phyloP scores from a whole-genome alignment of 1,140 invertebrate genomes.

The Globodera ellingtonae region DNA sequence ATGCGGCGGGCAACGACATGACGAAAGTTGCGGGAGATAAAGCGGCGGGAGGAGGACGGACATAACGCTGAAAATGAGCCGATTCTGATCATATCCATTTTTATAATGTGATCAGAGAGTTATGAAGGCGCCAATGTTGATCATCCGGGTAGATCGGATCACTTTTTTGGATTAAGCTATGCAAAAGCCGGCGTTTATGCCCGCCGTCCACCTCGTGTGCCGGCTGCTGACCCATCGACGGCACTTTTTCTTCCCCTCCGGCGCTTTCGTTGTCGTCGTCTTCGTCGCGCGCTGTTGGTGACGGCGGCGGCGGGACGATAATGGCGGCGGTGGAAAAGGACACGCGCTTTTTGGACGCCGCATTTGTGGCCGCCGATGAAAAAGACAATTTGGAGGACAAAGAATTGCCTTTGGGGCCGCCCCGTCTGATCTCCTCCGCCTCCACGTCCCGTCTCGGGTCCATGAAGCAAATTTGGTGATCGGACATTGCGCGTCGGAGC shows the following conservation, averaged over 20 bases:
- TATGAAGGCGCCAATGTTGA: no score
- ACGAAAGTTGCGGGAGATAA: not conserved
- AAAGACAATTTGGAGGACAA: not conserved
- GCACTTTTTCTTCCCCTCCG: not conserved
- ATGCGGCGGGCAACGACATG: not conserved
- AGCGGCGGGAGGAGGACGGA: no score
- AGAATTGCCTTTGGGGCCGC: not conserved
- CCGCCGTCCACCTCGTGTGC: not conserved
- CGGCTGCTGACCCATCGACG: not conserved
- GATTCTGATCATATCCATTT: not conserved
- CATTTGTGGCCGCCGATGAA: not conserved
- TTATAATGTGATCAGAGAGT: no score
- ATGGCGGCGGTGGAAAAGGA: conserved; percentile 13
- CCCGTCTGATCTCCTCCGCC: conserved; percentile 10
- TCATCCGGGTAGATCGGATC: no score
- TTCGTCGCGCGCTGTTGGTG: not conserved
- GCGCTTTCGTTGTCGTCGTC: not conserved
- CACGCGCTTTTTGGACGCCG: conserved; percentile 18
- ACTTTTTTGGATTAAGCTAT: no score
- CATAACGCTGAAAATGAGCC: not conserved
- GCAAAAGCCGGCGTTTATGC: no score
- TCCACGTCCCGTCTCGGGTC: conserved; percentile 26
- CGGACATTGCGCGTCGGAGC: conserved; percentile 13
- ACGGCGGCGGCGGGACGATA: conserved; percentile 4
- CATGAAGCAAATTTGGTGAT: conserved; percentile 28